Percentiles rank a stretch among this genome's conserved stretches.
These are phyloP conservation scores for Eudasyphora cyanicolor DNA, from an alignment of 2,888 invertebrate species.

Conservation along the genomic window DNA sequence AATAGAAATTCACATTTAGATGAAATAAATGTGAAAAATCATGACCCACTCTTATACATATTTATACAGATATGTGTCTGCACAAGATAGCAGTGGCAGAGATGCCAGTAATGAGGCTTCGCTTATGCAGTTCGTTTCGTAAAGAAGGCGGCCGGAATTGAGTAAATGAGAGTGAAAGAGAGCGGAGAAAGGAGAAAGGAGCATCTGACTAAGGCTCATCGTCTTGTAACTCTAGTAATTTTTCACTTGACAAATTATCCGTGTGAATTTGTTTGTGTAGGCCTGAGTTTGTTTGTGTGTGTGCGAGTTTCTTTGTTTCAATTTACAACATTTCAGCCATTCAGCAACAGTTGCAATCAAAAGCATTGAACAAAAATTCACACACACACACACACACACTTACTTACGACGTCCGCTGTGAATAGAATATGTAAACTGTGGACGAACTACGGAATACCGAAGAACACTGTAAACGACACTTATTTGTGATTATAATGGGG, in stretches of 20 bases:
- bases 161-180: neutral
- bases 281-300: neutral
- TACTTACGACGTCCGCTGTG: neutral
- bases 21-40: no score
- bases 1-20: no score
- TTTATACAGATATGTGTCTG: neutral
- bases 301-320: conserved; percentile 8
- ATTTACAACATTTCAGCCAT: conserved; percentile 33
- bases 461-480: neutral
- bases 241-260: conserved; percentile 78
- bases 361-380: conserved; percentile 50
- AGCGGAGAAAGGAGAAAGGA: conserved; percentile 9
- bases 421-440: neutral
- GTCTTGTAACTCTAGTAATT: conserved; percentile 75
- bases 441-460: neutral
- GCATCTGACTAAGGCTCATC: conserved; percentile 24
- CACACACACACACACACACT: conserved; percentile 50
- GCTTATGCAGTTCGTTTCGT: neutral
- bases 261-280: conserved; percentile 64
- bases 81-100: conserved; percentile 17
- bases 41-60: no score
- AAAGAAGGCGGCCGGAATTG: neutral
- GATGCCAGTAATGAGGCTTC: conserved; percentile 23
- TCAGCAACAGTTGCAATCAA: conserved; percentile 44
- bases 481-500: neutral